phyloP scores from a whole-genome alignment of 2,797 vertebrate species.

The Gymnothorax javanicus region DNA sequence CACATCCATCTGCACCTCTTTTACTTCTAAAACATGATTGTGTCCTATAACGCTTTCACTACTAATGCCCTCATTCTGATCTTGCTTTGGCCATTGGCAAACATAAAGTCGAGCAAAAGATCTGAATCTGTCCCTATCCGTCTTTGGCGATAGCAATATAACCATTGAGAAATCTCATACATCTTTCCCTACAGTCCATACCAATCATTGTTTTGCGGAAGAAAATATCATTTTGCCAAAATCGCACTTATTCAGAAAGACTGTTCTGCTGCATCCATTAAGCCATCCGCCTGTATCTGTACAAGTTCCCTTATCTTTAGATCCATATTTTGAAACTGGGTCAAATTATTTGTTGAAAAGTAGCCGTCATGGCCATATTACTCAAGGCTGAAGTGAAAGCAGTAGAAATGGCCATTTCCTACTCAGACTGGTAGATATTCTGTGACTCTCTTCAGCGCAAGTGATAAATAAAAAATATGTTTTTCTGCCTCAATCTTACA shows the following conservation, averaged over 20 bases:
- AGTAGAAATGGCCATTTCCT: background rate
- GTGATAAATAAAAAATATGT: conserved; percentile 34
- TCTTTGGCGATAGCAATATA: background rate
- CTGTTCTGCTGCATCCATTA: background rate
- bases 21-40: background rate
- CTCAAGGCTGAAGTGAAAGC: background rate
- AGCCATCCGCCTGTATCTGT: background rate
- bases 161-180: background rate
- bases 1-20: background rate
- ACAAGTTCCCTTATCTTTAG: background rate
- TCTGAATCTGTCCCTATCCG: background rate
- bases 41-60: background rate
- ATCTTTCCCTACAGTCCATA: background rate
- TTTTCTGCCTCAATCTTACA: conserved; percentile 30
- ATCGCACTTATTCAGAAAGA: background rate
- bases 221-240: background rate
- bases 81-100: background rate
- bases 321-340: background rate
- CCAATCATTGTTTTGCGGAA: background rate
- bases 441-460: background rate
- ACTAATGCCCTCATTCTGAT: background rate
- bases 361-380: conserved; percentile 9
- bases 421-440: background rate
- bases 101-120: background rate
- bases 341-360: background rate